Conservation (phyloP, 2,797 vertebrate species). For the Gallinago stenura region DNA sequence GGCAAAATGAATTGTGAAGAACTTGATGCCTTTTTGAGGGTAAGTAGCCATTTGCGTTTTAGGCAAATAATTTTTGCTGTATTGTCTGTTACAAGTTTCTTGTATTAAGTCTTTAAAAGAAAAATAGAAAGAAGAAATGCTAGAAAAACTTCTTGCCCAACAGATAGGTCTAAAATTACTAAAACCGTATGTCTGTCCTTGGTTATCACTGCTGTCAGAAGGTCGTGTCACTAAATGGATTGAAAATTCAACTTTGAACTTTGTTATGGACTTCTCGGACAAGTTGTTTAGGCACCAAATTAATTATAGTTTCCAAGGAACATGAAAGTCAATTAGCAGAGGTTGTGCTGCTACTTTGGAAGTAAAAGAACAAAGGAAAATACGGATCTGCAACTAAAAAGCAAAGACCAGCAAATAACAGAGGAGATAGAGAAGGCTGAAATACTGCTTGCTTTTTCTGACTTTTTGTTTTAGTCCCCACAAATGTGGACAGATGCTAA, state of each 20-base stretch:
- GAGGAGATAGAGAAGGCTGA: neutral
- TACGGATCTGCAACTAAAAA: rapidly evolving
- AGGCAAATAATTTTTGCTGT: neutral
- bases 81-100: neutral
- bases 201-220: neutral
- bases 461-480: neutral
- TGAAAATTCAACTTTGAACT: neutral
- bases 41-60: constrained; percentile 64
- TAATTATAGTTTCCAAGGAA: neutral
- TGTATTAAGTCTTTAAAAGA: neutral
- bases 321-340: neutral
- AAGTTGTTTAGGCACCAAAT: neutral
- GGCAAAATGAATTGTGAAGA: constrained; percentile 87
- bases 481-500: neutral
- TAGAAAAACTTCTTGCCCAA: neutral
- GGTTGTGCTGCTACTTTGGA: neutral
- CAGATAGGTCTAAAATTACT: neutral
- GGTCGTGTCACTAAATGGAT: neutral
- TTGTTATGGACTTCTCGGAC: neutral
- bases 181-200: rapidly evolving
- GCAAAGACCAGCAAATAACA: neutral
- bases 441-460: neutral
- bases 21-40: constrained; percentile 88
- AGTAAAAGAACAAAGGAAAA: neutral
- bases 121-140: neutral